Evolutionary conservation across 2,113 vertebrate species (phyloP).

Genomic region (Phaetusa simplex): DNA sequence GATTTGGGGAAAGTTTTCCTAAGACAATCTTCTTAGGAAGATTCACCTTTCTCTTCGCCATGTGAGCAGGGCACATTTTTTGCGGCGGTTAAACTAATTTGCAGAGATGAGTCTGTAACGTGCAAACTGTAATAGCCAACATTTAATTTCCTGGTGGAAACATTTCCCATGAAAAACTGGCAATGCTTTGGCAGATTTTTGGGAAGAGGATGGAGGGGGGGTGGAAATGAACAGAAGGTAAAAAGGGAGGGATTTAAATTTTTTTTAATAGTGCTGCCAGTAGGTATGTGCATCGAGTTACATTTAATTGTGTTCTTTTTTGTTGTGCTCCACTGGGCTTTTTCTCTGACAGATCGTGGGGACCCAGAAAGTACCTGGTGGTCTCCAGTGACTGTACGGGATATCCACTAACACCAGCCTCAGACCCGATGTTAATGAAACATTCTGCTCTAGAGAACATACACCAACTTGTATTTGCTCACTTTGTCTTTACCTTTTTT

Average conservation of each 20-base stretch:
- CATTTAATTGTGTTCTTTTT: not conserved
- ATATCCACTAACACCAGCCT: not conserved
- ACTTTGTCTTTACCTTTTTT: not conserved
- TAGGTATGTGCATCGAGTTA: not conserved
- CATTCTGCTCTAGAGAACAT: not conserved
- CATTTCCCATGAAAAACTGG: not conserved
- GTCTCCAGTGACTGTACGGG: not conserved
- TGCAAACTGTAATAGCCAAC: not conserved
- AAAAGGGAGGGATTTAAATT: not conserved
- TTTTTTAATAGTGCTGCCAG: not conserved
- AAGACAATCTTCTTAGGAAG: not conserved
- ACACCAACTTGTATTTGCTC: not conserved
- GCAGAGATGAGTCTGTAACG: not conserved
- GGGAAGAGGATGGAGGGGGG: not conserved
- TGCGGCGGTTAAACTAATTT: not conserved
- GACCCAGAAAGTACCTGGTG: not conserved
- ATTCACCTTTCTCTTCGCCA: fast-evolving
- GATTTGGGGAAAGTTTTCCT: not conserved
- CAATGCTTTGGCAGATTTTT: not conserved
- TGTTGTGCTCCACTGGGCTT: not conserved
- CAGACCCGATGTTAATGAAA: not conserved
- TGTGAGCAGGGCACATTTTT: not conserved
- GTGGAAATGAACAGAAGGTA: not conserved
- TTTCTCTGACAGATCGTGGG: not conserved
- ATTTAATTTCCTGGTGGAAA: not conserved